A percentile compares a stretch with the other conserved stretches of the same genome.
Conservation (phyloP, 2,888 invertebrate species). For the Sinhomidia bicolor region DNA sequence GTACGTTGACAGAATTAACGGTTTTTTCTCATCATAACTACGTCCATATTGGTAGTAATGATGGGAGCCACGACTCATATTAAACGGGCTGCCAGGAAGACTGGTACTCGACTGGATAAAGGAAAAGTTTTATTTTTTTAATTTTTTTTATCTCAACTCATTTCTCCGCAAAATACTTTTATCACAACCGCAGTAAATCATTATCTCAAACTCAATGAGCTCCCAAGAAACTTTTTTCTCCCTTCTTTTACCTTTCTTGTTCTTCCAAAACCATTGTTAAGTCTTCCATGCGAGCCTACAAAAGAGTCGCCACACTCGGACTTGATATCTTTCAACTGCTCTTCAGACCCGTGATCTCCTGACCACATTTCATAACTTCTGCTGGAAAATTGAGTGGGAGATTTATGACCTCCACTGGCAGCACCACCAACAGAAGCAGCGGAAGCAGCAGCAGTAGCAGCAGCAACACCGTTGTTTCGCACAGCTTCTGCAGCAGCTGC, state of each 20-base stretch:
- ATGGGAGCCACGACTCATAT: constrained; percentile 92
- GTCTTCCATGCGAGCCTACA: constrained; percentile 84
- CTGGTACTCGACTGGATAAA: constrained; percentile 95
- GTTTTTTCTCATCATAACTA: constrained; percentile 93
- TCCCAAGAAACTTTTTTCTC: not conserved
- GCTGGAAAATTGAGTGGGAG: constrained; percentile 93
- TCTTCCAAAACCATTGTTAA: constrained; percentile 83
- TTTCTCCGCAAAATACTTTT: too few relatives aligned
- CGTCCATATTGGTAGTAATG: constrained; percentile 92
- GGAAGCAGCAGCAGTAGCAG: not conserved
- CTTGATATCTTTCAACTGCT: constrained; percentile 83
- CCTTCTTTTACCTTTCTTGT: constrained; percentile 89
- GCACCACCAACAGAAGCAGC: not conserved
- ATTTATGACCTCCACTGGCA: not conserved
- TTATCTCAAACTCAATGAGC: not conserved
- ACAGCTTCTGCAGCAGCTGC: not conserved
- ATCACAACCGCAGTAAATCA: not conserved
- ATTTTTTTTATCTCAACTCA: not conserved
- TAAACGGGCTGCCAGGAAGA: constrained; percentile 98
- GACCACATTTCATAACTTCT: constrained; percentile 96
- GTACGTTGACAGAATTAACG: constrained; percentile 96
- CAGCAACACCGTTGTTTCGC: not conserved
- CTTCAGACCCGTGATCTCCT: constrained; percentile 93
- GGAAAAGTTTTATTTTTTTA: not conserved
- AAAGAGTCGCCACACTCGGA: constrained; percentile 88